phyloP scores from a whole-genome alignment of 2,113 vertebrate species.

The Thamnophis sirtalis region DNA sequence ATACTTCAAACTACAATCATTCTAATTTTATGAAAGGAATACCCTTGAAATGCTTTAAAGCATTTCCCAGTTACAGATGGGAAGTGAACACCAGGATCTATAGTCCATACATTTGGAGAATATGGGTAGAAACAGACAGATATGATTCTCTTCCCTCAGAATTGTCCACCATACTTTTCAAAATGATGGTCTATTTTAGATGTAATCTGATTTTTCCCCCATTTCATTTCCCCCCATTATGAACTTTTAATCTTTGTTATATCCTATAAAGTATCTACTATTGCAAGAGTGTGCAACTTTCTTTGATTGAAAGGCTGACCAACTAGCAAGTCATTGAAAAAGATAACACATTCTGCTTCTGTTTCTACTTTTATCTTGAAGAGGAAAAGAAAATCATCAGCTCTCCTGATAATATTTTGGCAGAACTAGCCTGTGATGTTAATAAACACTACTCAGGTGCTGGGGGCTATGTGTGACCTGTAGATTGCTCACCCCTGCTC shows the following conservation, averaged over 20 bases:
- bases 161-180: background rate
- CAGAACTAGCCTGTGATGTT: background rate
- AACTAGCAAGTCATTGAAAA: background rate
- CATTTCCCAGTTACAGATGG: background rate
- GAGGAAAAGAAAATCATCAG: background rate
- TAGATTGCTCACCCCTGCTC: background rate
- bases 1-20: background rate
- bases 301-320: background rate
- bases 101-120: background rate
- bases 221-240: background rate
- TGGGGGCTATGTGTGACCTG: background rate
- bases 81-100: background rate
- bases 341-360: background rate
- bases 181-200: background rate
- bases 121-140: background rate
- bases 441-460: background rate
- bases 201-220: background rate
- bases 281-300: background rate
- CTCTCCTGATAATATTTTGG: background rate
- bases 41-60: background rate
- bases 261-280: slow-evolving; percentile 24
- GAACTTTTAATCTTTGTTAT: background rate
- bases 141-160: background rate
- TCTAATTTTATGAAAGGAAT: background rate
- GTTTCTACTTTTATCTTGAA: background rate